Percentiles rank a stretch among this genome's conserved stretches.
Evolutionary conservation across 2,888 invertebrate species (phyloP).

Genomic region (Steinernema scapterisci): DNA sequence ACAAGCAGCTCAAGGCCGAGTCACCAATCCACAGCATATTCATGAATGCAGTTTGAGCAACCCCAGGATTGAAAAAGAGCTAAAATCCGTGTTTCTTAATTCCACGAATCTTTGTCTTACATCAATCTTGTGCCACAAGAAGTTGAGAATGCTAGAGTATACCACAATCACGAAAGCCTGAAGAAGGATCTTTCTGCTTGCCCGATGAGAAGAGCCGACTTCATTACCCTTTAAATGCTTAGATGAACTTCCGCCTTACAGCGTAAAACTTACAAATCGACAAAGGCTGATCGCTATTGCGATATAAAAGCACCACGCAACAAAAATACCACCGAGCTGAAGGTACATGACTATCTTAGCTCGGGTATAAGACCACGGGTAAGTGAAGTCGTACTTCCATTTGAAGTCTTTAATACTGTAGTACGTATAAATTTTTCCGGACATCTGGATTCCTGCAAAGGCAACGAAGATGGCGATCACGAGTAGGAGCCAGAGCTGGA

Average conservation of each 20-base stretch:
- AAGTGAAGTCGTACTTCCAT: background rate
- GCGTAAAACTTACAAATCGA: background rate
- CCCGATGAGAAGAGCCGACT: no score
- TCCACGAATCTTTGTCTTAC: background rate
- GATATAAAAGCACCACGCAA: background rate
- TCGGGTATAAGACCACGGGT: background rate
- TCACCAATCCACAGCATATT: constrained; percentile 1
- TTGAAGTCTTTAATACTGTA: background rate
- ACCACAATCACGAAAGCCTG: constrained; percentile 5
- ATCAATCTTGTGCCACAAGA: constrained; percentile 1
- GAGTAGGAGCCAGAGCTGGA: background rate
- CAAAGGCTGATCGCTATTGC: background rate
- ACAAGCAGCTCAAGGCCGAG: background rate
- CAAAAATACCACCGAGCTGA: background rate
- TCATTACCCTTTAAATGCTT: no score
- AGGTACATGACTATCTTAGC: background rate
- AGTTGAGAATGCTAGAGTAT: background rate
- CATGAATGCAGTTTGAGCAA: background rate
- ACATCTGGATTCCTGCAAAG: background rate
- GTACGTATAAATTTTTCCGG: background rate
- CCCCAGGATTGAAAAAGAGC: background rate
- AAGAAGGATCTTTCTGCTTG: background rate
- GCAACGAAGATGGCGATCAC: background rate
- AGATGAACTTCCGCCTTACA: no score
- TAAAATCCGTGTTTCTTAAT: background rate